Evolutionary conservation across 2,113 vertebrate species (phyloP).

Genomic region (Istiophorus platypterus): DNA sequence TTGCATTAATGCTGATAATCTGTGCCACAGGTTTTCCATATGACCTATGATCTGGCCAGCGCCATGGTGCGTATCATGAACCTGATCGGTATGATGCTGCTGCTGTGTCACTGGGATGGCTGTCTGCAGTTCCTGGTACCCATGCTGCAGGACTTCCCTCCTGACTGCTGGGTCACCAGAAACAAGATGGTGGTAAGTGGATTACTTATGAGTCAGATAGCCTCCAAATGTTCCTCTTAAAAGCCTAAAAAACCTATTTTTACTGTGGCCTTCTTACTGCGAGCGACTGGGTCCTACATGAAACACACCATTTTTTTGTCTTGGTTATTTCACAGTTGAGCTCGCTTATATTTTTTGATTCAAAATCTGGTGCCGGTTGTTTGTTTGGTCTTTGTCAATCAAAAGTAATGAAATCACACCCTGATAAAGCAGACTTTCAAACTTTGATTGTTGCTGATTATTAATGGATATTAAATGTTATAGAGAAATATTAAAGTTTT

Average conservation of each 20-base stretch:
- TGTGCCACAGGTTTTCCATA: slow-evolving; percentile 94
- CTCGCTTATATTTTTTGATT: not conserved
- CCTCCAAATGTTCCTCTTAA: slow-evolving; percentile 4
- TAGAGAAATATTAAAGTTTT: too few relatives aligned
- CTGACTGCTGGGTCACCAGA: slow-evolving; percentile 97
- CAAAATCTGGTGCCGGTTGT: too few relatives aligned
- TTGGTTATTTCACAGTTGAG: not conserved
- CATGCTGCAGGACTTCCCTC: slow-evolving; percentile 98
- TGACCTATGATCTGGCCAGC: slow-evolving; percentile 99
- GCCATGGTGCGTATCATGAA: slow-evolving; percentile 97
- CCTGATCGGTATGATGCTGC: slow-evolving; percentile 99
- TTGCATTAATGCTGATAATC: slow-evolving; percentile 61
- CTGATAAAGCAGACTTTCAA: too few relatives aligned
- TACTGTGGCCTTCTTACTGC: too few relatives aligned
- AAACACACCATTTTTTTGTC: not conserved
- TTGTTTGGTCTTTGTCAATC: not conserved
- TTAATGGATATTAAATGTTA: too few relatives aligned
- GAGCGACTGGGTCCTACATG: not conserved
- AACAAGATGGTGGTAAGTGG: slow-evolving; percentile 98
- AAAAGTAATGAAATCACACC: not conserved
- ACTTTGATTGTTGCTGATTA: not conserved
- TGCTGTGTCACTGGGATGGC: slow-evolving; percentile 98
- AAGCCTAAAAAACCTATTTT: not conserved
- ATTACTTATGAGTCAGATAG: slow-evolving; percentile 25
- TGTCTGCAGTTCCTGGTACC: slow-evolving; percentile 98